Base-by-base conservation (phyloP, 2,888 invertebrate species). In the Coremacera marginata region DNA sequence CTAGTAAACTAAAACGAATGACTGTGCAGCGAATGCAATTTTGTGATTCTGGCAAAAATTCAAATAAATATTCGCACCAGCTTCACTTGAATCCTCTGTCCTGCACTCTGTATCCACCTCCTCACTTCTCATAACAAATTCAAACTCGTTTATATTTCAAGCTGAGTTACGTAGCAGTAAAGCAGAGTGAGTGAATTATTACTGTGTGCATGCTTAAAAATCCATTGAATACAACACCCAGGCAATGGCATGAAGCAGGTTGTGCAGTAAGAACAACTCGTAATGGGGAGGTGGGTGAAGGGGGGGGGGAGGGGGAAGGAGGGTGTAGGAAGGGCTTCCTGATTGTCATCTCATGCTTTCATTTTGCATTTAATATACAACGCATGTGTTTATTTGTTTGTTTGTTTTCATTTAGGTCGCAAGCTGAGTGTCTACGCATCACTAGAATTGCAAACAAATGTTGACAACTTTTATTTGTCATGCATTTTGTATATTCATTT, bases 11-110 rank as follows among this genome's bases (percentile, higher is more conserved):
- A 44, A 44, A 19, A 37, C 31, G 2, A n/a, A 34, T 37, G 44
- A 14, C 14, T 19, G 22, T 67, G 44, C 67, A 37, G 44, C 37
- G 22, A 37, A 34, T 37, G 37, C 65, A 37, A 60, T 60, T 34
- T 31, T 14, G 11, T n/a, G 34, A n/a, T 67, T 19, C 44, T 37
- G 67, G 22, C 67, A 67, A n/a, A 67, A 22, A 34, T 67, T 37
- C 67, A 37, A 67, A 67, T 67, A 37, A 67, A 67, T 34, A 67
- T 19, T 67, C 67, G 44, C 67, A 67, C 37, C 14, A 22, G 22
- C 57, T 22, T 19, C 2, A 44, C 44, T 44, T 44, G 44, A 44
- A 7, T 9, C 14, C 2, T 31, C 31, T 31, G 3, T 31, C 31
- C 31, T 31, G 3, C 8, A 55, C 55, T 19, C 22, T 19, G 3